These are phyloP conservation scores for Chloropsis cyanopogon DNA, from an alignment of 2,113 vertebrate genomes.

Conservation along the genomic window DNA sequence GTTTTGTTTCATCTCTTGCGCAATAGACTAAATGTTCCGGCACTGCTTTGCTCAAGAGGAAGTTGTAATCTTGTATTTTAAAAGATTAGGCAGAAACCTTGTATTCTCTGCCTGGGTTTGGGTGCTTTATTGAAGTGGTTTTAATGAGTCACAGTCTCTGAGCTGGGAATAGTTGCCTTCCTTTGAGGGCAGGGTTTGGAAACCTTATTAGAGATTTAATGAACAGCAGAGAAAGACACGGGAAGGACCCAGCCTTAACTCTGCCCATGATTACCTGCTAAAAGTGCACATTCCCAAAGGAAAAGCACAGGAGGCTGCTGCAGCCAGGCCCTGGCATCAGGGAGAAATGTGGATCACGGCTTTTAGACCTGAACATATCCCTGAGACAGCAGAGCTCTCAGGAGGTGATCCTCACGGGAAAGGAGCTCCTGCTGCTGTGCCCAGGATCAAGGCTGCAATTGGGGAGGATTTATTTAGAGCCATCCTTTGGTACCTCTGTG, in stretches of 20 bases:
- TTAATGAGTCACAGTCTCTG: background rate
- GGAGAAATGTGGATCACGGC: background rate
- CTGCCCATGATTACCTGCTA: fast-evolving
- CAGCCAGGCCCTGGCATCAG: background rate
- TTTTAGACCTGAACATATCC: background rate
- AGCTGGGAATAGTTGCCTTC: background rate
- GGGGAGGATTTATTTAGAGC: background rate
- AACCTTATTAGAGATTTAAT: background rate
- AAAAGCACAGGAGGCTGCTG: background rate
- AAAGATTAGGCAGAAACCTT: background rate
- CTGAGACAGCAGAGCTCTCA: background rate
- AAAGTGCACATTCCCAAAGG: background rate
- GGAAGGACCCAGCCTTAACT: background rate
- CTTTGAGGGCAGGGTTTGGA: background rate
- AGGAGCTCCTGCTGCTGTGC: background rate
- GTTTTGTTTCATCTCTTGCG: background rate
- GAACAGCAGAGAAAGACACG: background rate
- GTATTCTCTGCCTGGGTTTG: background rate
- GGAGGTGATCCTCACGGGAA: background rate
- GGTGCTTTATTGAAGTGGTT: background rate
- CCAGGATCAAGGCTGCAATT: background rate
- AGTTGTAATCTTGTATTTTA: background rate
- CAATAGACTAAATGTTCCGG: background rate
- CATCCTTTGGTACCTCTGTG: background rate
- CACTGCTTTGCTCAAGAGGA: background rate